Conservation (phyloP, 37 sponge, comb jelly and placozoan species). For the Bolinopsis microptera region DNA sequence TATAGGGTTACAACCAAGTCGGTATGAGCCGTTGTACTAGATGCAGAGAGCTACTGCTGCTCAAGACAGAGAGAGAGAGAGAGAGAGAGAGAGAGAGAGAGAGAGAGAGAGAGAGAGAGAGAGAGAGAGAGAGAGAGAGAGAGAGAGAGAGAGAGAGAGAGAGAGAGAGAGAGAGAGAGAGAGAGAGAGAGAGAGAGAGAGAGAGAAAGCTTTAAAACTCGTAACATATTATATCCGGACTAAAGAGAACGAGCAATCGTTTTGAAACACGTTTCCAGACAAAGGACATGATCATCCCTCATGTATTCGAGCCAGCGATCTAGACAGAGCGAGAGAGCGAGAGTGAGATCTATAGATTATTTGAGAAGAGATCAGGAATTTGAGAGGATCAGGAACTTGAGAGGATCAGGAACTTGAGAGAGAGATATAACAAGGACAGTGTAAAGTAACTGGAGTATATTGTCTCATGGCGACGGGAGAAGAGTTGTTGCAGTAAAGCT, state of each 20-base stretch:
- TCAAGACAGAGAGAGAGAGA: too few relatives aligned
- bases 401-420: too few relatives aligned
- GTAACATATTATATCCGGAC: neutral
- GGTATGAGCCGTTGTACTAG: too few relatives aligned
- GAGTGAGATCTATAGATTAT: too few relatives aligned
- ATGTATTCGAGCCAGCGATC: neutral
- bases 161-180: constrained; percentile 21
- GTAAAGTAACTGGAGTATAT: too few relatives aligned
- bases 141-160: constrained; percentile 55
- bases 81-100: neutral
- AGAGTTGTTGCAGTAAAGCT: too few relatives aligned
- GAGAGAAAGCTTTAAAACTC: neutral
- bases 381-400: too few relatives aligned
- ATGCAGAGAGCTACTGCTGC: too few relatives aligned
- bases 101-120: constrained; percentile 41
- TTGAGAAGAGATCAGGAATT: too few relatives aligned
- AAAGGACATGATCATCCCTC: neutral
- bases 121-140: constrained; percentile 51
- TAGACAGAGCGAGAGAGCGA: neutral
- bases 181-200: neutral
- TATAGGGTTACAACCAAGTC: neutral
- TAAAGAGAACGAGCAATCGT: neutral
- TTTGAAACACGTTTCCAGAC: neutral
- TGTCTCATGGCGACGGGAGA: too few relatives aligned
- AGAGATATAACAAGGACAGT: too few relatives aligned